A percentile compares a stretch with the other conserved stretches of the same genome.
phyloP scores from a whole-genome alignment of 2,113 vertebrate species.

The Nycticorax nycticorax region DNA sequence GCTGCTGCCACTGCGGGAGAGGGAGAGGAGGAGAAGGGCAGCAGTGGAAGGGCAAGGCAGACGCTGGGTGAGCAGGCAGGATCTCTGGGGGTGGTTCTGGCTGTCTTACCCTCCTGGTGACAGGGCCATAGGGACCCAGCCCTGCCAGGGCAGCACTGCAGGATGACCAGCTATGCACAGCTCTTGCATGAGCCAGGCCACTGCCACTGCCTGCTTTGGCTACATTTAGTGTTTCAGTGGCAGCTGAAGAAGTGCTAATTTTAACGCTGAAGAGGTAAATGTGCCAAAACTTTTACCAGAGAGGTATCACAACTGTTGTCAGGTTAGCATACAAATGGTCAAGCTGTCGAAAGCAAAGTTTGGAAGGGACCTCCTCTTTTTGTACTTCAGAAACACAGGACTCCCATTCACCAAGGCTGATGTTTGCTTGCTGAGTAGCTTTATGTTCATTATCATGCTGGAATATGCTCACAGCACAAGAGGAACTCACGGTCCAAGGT shows the following conservation, averaged over 20 bases:
- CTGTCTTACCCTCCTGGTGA: not conserved
- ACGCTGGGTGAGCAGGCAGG: not conserved
- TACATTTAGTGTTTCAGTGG: not conserved
- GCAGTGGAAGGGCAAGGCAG: not conserved
- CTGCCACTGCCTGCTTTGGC: not conserved
- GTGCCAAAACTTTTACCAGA: not conserved
- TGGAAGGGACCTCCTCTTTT: not conserved
- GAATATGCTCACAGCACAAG: not conserved
- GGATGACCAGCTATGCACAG: too few relatives aligned
- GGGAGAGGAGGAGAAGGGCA: not conserved
- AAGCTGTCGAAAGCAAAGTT: not conserved
- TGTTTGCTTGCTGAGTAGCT: not conserved
- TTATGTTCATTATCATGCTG: not conserved
- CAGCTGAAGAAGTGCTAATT: not conserved
- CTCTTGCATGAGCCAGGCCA: not conserved
- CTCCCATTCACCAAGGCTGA: not conserved
- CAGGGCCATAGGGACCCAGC: not conserved
- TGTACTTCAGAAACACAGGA: not conserved
- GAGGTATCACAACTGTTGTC: not conserved
- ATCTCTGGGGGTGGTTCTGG: not conserved
- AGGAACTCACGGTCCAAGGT: not conserved
- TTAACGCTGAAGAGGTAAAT: not conserved
- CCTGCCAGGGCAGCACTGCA: not conserved
- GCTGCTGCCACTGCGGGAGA: not conserved
- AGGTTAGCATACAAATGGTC: not conserved